Percentiles rank a stretch among this genome's conserved stretches.
These are phyloP conservation scores for Monarcha castaneiventris DNA, from an alignment of 2,113 vertebrate genomes.

Conservation along the genomic window DNA sequence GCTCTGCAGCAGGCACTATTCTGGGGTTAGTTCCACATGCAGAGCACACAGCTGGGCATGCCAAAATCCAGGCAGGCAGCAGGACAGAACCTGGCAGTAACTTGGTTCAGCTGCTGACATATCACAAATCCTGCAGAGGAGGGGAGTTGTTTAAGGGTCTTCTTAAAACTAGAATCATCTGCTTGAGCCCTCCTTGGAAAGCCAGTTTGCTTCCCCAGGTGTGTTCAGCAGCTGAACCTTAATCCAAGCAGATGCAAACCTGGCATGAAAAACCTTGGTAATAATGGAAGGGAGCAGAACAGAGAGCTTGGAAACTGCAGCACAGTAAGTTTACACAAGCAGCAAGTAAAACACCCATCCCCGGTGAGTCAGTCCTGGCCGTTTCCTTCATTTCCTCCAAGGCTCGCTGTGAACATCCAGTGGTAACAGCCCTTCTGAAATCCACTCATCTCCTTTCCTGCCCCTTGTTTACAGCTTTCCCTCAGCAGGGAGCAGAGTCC, in stretches of 20 bases:
- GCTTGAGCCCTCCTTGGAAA: neutral
- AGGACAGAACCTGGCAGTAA: neutral
- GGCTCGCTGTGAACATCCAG: neutral
- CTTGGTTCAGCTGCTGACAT: neutral
- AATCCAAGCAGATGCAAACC: neutral
- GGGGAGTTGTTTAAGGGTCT: neutral
- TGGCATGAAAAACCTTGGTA: neutral
- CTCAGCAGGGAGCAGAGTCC: neutral
- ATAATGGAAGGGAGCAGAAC: neutral
- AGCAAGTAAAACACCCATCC: slow-evolving; percentile 1
- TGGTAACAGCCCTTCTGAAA: neutral
- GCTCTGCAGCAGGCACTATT: neutral
- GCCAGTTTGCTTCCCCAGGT: neutral
- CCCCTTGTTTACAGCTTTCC: neutral
- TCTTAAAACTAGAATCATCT: neutral
- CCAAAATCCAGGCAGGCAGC: neutral
- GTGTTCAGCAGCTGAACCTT: neutral
- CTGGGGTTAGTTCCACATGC: neutral
- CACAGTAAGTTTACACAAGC: neutral
- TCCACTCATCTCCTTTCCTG: neutral
- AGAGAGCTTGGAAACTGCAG: neutral
- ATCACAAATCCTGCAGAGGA: neutral
- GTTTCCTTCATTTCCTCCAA: slow-evolving; percentile 30
- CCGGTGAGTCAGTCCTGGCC: neutral
- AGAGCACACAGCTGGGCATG: neutral